Percentiles rank a stretch among this genome's conserved stretches.
These are phyloP conservation scores for Hofmannophila pseudospretella DNA, from an alignment of 2,888 invertebrate species.

Conservation along the genomic window DNA sequence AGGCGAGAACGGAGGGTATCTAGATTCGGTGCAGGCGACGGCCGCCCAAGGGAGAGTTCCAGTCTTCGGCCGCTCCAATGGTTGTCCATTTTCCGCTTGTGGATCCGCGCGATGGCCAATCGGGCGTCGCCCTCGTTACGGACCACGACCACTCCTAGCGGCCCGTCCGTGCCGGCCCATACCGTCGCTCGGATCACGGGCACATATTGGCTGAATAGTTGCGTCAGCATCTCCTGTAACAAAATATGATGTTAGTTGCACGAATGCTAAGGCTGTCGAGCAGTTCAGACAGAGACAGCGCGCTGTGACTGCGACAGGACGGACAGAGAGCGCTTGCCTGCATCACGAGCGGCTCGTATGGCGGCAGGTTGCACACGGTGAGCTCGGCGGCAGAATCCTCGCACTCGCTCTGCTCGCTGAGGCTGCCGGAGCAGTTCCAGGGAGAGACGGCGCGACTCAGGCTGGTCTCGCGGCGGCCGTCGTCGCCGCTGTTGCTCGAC, in stretches of 20 bases:
- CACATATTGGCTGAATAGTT: constrained; percentile 60
- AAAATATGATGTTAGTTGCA: too few species aligned
- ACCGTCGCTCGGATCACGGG: constrained; percentile 53
- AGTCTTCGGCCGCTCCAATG: constrained; percentile 83
- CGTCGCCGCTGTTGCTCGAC: constrained; percentile 62
- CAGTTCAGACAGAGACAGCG: too few species aligned
- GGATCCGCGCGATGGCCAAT: constrained; percentile 88
- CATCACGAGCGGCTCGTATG: constrained; percentile 47
- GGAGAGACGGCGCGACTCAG: constrained; percentile 58
- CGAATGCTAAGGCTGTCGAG: too few species aligned
- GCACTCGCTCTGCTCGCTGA: constrained; percentile 63
- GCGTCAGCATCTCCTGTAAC: constrained; percentile 56
- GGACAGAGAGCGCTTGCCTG: constrained; percentile 46
- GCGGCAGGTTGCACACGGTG: constrained; percentile 63
- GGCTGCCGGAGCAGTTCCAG: constrained; percentile 65
- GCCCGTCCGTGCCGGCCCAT: constrained; percentile 62
- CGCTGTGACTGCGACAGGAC: too few species aligned
- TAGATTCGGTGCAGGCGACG: constrained; percentile 80
- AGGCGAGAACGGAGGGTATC: constrained; percentile 83
- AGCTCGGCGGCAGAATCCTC: constrained; percentile 55
- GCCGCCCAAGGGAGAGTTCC: constrained; percentile 82
- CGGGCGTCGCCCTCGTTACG: constrained; percentile 84
- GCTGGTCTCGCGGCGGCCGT: constrained; percentile 39
- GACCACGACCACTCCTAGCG: constrained; percentile 84
- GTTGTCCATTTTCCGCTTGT: constrained; percentile 85